These are phyloP conservation scores for Zapornia atra DNA, from an alignment of 2,113 vertebrate genomes.

Conservation along the genomic window DNA sequence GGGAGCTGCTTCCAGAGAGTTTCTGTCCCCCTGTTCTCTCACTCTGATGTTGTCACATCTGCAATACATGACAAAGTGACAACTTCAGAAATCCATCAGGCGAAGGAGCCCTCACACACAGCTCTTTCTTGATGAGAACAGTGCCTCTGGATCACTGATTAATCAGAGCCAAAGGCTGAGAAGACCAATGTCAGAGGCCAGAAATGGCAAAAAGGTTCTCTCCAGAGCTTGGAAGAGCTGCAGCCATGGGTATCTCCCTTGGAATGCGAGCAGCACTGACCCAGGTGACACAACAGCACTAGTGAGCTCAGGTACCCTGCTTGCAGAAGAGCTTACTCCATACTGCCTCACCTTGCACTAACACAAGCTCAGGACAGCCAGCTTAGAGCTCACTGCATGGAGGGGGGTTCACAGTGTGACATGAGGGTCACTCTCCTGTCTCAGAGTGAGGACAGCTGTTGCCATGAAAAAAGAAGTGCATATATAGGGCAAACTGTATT, in stretches of 20 bases:
- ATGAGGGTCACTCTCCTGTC: background rate
- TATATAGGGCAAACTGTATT: background rate
- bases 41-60: rapidly evolving
- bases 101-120: background rate
- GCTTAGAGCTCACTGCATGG: rapidly evolving
- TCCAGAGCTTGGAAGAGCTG: background rate
- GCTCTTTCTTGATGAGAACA: background rate
- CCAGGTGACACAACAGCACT: background rate
- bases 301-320: rapidly evolving
- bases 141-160: background rate
- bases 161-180: background rate
- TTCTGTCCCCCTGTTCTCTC: background rate
- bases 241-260: rapidly evolving
- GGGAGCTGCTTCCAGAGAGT: background rate
- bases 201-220: background rate
- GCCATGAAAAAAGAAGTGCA: background rate
- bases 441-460: rapidly evolving
- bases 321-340: background rate
- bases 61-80: background rate
- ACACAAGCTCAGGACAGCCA: rapidly evolving
- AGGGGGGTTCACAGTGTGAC: rapidly evolving
- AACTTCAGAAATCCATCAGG: background rate
- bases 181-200: background rate
- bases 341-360: rapidly evolving
- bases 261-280: rapidly evolving